Evolutionary conservation across 2,113 vertebrate genomes (phyloP), one percentile per base, ranked within the genome.

Genomic region (Microtus oregoni): DNA sequence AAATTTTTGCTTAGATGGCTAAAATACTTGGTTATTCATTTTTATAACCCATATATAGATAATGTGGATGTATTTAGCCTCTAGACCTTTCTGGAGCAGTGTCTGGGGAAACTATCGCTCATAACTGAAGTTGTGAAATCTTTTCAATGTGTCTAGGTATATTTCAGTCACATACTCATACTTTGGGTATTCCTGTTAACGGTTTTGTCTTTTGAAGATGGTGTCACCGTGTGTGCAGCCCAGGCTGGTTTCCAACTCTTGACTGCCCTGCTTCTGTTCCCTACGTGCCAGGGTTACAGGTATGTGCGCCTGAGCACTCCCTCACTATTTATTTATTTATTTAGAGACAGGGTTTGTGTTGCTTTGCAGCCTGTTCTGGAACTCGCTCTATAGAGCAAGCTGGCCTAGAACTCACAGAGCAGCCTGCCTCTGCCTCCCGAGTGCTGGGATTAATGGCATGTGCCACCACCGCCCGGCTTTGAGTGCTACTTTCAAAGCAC

Each of bases 11-110:
- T 90, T 81, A 76, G 0, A 86, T 68, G n/a, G 24, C 65, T 94
- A 94, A 89, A 89, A 82, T 55, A 90, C 7, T 65, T 90, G n/a
- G n/a, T 24, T 30, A 82, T 77, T 93, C 15, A 87, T 32, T 92
- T 87, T 83, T 61, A 41, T 38, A 94, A 50, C 70, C 19, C 47
- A 77, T 88, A 44, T 68, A 10, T 13, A 58, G 26, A 86, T 75
- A 93, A 82, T 41, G 19, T 12, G 30, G 0, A 52, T 55, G 7
- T 68, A 50, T 70, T 88, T 85, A 76, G 2, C 63, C 75, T 47
- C 28, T 24, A 89, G 72, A 67, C 2, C 7, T 92, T 89, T 70
- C 41, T 15, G 26, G 68, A 78, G 58, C 28, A 75, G 58, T 75
- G 81, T 38, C 35, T 41, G 3, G 75, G 35, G 24, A 77, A 67